phyloP scores from a whole-genome alignment of 1,140 invertebrate genomes.

The Ruditapes philippinarum region DNA sequence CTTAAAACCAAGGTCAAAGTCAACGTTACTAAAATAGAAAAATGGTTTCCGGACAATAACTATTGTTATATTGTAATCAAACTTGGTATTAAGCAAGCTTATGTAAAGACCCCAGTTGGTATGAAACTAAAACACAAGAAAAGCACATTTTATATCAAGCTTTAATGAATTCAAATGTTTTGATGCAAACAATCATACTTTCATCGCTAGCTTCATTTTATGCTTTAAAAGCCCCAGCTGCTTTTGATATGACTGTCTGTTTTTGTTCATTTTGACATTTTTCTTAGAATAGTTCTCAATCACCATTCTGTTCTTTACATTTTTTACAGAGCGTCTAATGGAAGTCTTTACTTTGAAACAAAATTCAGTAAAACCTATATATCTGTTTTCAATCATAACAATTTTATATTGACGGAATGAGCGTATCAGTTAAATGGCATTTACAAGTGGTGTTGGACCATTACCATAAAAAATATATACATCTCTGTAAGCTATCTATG shows the following conservation, averaged over 20 bases:
- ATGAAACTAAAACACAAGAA: no score
- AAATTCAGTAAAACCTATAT: conserved; percentile 23
- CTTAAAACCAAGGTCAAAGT: no score
- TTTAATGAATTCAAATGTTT: no score
- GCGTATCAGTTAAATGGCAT: conserved; percentile 28
- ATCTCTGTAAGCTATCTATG: conserved; percentile 25
- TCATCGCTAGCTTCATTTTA: no score
- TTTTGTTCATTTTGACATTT: background rate
- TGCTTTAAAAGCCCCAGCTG: no score
- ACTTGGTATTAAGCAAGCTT: no score
- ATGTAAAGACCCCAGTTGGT: no score
- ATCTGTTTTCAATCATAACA: conserved; percentile 30
- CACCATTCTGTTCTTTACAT: conserved; percentile 34
- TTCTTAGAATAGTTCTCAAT: conserved; percentile 27
- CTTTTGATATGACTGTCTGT: conserved; percentile 3
- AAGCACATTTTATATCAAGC: no score
- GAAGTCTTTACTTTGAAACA: conserved; percentile 28
- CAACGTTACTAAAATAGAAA: no score
- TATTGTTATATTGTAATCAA: no score
- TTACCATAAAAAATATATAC: background rate
- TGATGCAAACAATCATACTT: no score
- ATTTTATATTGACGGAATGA: conserved; percentile 28
- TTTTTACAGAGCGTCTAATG: background rate
- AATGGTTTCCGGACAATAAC: no score
- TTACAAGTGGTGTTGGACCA: conserved; percentile 17